phyloP scores from a whole-genome alignment of 2,797 vertebrate genomes.

The Brotula barbata region DNA sequence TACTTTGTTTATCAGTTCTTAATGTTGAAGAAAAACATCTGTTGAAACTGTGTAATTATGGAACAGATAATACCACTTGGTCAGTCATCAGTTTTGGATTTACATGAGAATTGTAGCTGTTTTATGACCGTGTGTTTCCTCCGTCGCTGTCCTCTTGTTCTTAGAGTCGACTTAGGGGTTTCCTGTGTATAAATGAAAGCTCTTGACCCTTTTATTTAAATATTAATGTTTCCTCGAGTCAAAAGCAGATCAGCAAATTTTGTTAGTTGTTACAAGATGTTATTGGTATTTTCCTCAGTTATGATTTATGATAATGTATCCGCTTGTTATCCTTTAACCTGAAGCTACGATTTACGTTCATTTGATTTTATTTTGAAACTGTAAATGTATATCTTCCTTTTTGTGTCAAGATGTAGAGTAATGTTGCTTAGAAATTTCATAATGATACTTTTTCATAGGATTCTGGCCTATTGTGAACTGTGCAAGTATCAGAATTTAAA shows the following conservation, averaged over 20 bases:
- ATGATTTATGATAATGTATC: background rate
- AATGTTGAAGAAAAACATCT: conserved; percentile 6
- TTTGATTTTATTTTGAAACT: conserved; percentile 30
- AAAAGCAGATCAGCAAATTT: background rate
- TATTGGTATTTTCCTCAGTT: conserved; percentile 3
- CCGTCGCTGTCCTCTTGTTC: conserved; percentile 28
- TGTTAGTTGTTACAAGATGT: conserved; percentile 7
- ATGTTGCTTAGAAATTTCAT: background rate
- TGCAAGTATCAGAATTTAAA: background rate
- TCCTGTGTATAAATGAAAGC: conserved; percentile 46
- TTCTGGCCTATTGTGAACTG: background rate
- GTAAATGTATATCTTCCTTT: conserved; percentile 17
- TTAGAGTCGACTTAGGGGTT: background rate
- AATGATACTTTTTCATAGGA: background rate
- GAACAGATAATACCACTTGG: conserved; percentile 38
- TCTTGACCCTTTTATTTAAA: conserved; percentile 50
- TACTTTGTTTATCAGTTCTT: background rate
- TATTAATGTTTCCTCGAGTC: conserved; percentile 12
- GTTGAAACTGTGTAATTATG: conserved; percentile 25
- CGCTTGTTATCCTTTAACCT: background rate
- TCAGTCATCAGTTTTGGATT: conserved; percentile 38
- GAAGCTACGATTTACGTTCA: background rate
- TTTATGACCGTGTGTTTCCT: conserved; percentile 35
- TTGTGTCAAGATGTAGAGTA: background rate
- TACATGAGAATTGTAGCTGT: conserved; percentile 37